Evolutionary conservation across 2,113 vertebrate genomes (phyloP).

Genomic region (Eudyptes chrysolophus): DNA sequence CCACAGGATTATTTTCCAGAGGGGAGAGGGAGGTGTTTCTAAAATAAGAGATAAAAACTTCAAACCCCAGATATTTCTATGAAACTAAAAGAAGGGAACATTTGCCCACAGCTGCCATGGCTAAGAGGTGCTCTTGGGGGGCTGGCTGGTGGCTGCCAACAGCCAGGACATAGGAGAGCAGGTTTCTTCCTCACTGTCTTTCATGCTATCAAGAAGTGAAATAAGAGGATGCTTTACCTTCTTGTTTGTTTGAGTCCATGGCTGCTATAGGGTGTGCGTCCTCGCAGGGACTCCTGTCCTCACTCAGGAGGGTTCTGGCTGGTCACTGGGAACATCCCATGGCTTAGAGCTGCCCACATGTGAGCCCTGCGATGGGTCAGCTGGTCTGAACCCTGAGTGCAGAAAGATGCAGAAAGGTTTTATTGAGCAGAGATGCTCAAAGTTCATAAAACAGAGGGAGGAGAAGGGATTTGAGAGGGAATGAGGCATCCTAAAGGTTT

Average conservation of each 20-base stretch:
- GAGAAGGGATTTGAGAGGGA: neutral
- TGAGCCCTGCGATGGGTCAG: constrained; percentile 56
- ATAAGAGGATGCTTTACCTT: constrained; percentile 65
- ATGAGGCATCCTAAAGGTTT: neutral
- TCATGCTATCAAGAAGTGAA: constrained; percentile 1
- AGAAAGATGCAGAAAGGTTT: constrained; percentile 68
- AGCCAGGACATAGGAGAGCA: neutral
- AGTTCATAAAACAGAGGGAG: neutral
- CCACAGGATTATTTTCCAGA: neutral
- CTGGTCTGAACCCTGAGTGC: constrained; percentile 67
- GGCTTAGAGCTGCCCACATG: constrained; percentile 59
- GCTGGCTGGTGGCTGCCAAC: neutral
- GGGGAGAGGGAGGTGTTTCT: neutral
- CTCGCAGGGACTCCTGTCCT: constrained; percentile 55
- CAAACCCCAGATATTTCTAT: neutral
- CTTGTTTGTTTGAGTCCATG: constrained; percentile 76
- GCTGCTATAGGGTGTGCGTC: constrained; percentile 43
- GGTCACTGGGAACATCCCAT: constrained; percentile 64
- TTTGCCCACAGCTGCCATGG: neutral
- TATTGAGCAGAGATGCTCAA: constrained; percentile 13
- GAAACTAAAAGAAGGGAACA: neutral
- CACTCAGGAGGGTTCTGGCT: constrained; percentile 61
- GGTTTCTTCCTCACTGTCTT: neutral
- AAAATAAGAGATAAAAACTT: neutral
- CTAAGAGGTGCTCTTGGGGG: neutral